A percentile compares a stretch with the other conserved stretches of the same genome.
Conservation (phyloP, 2,888 invertebrate genomes). For the Parnassius orleans region DNA sequence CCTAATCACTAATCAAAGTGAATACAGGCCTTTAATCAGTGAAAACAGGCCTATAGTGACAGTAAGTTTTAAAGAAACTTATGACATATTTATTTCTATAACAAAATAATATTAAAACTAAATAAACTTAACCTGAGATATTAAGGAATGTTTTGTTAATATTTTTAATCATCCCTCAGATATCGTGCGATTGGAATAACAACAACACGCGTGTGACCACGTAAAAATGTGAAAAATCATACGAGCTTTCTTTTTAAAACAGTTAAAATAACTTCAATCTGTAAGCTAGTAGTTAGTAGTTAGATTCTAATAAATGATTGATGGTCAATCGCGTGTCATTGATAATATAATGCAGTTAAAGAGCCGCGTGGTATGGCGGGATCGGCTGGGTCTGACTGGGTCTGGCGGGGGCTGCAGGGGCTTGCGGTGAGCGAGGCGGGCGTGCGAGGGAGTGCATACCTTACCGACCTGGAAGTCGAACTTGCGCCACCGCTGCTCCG, state of each 20-base stretch:
- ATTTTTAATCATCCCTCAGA: slow-evolving; percentile 38
- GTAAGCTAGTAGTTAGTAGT: not conserved
- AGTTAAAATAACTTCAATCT: not conserved
- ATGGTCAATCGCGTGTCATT: slow-evolving; percentile 29
- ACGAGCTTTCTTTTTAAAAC: not conserved
- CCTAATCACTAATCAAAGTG: too few species aligned
- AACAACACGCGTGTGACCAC: slow-evolving; percentile 39
- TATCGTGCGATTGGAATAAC: slow-evolving; percentile 50
- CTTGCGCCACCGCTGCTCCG: slow-evolving; percentile 97
- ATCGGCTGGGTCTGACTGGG: slow-evolving; percentile 47
- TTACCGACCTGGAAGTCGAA: slow-evolving; percentile 95
- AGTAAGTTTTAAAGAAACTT: too few species aligned
- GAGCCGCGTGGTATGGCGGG: slow-evolving; percentile 29
- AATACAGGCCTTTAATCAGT: too few species aligned
- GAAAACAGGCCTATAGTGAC: too few species aligned
- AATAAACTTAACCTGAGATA: slow-evolving; percentile 14
- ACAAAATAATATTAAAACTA: too few species aligned
- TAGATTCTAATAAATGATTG: not conserved
- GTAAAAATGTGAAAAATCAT: not conserved
- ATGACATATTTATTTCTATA: too few species aligned
- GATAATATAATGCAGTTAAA: slow-evolving; percentile 19
- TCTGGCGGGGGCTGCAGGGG: slow-evolving; percentile 47
- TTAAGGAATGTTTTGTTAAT: slow-evolving; percentile 36
- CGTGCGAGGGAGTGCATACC: slow-evolving; percentile 80
- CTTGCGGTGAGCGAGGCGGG: slow-evolving; percentile 62